Evolutionary conservation across 2,888 invertebrate genomes (phyloP).

Genomic region (Microplitis manilae): DNA sequence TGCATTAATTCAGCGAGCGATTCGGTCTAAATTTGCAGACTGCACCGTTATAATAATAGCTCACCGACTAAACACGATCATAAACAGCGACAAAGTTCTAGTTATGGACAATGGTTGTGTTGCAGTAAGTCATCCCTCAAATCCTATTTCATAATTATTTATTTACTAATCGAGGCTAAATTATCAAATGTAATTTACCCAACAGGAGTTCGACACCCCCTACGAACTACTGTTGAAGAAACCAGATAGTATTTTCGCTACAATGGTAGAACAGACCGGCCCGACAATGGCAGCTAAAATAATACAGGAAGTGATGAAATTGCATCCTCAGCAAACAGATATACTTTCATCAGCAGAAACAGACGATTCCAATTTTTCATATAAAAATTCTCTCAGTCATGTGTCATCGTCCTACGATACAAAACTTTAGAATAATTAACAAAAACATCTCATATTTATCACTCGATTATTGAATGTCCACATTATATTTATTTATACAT

Average conservation of each 20-base stretch:
- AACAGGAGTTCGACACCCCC: background rate
- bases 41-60: slow-evolving; percentile 81
- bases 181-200: background rate
- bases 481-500: too few species aligned
- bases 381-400: too few species aligned
- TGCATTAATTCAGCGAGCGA: slow-evolving; percentile 75
- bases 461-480: too few species aligned
- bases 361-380: too few species aligned
- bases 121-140: slow-evolving; percentile 63
- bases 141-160: background rate
- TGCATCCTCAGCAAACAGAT: background rate
- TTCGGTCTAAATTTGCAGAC: slow-evolving; percentile 74
- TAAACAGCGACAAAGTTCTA: slow-evolving; percentile 91
- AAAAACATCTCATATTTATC: too few species aligned
- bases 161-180: background rate
- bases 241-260: background rate
- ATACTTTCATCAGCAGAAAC: too few species aligned
- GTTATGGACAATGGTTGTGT: slow-evolving; percentile 88
- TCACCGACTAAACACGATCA: slow-evolving; percentile 91
- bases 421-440: too few species aligned
- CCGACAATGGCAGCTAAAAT: background rate
- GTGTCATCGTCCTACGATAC: too few species aligned
- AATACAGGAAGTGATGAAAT: background rate
- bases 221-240: background rate
- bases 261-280: background rate